These are phyloP conservation scores for Engraulis encrasicolus DNA, from an alignment of 2,113 vertebrate species.

Conservation along the genomic window DNA sequence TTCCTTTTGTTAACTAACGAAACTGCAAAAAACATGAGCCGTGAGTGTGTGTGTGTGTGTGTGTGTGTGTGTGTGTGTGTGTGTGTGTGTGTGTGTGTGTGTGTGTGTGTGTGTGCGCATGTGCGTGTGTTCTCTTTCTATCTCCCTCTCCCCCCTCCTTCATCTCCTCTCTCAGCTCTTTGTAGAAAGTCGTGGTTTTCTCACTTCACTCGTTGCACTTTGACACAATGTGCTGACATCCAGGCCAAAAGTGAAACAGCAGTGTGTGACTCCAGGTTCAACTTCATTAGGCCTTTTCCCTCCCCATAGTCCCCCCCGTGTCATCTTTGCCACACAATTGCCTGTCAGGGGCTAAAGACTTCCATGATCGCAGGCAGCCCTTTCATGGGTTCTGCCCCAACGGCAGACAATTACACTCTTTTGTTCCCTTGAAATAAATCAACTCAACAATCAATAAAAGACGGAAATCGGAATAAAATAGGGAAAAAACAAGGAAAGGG, in stretches of 20 bases:
- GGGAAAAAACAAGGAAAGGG: no score
- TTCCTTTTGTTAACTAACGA: neutral
- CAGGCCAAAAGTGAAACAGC: constrained; percentile 51
- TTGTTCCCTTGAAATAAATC: neutral
- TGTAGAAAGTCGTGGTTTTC: constrained; percentile 43
- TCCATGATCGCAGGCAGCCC: constrained; percentile 41
- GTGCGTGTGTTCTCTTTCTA: no score
- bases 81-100: neutral
- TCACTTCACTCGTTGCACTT: constrained; percentile 51
- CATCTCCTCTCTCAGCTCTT: neutral
- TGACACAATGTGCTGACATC: constrained; percentile 52
- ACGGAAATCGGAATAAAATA: no score
- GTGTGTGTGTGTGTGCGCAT: neutral
- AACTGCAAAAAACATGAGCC: neutral
- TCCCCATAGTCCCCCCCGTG: constrained; percentile 50
- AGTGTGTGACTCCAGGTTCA: constrained; percentile 59
- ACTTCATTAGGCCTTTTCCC: constrained; percentile 60
- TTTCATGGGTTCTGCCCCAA: constrained; percentile 35
- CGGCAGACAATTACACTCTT: constrained; percentile 8
- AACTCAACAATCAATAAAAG: no score
- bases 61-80: no score
- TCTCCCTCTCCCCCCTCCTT: neutral
- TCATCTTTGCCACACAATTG: constrained; percentile 57
- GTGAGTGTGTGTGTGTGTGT: neutral
- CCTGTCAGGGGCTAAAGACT: constrained; percentile 52